Percentiles rank a stretch among this genome's conserved stretches.
Conservation (phyloP, 1,140 invertebrate genomes). For the Tetramorium alpestre region DNA sequence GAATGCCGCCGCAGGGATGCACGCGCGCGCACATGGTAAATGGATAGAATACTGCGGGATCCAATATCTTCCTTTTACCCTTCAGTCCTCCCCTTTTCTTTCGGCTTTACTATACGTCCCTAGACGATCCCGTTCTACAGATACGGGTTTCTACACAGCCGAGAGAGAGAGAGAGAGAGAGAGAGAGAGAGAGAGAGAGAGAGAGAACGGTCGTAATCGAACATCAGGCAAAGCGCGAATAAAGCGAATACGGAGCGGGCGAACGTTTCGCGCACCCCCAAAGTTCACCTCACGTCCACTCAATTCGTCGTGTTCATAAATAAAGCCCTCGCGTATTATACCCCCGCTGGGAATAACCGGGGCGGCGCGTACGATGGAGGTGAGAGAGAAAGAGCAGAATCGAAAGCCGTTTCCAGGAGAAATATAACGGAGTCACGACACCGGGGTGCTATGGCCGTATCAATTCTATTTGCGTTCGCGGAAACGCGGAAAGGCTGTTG, state of each 20-base stretch:
- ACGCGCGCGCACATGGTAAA: background rate
- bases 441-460: constrained; percentile 2
- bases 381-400: background rate
- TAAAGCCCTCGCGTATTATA: constrained; percentile 38
- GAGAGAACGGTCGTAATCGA: background rate
- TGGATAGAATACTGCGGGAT: constrained; percentile 23
- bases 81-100: constrained; percentile 3
- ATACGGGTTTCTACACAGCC: background rate
- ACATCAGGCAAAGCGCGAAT: background rate
- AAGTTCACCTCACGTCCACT: constrained; percentile 62
- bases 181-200: background rate
- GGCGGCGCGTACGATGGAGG: background rate
- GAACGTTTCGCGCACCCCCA: constrained; percentile 33
- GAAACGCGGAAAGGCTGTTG: constrained; percentile 11
- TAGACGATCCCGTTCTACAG: background rate
- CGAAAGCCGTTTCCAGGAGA: constrained; percentile 32
- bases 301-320: constrained; percentile 68
- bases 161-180: background rate
- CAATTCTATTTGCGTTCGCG: constrained; percentile 45
- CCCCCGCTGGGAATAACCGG: background rate
- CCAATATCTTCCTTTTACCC: constrained; percentile 45
- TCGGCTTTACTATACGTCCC: background rate
- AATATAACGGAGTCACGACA: constrained; percentile 36
- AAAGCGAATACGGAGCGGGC: background rate
- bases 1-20: background rate